Evolutionary conservation across 2,797 vertebrate genomes (phyloP).

Genomic region (Ibycter americanus): DNA sequence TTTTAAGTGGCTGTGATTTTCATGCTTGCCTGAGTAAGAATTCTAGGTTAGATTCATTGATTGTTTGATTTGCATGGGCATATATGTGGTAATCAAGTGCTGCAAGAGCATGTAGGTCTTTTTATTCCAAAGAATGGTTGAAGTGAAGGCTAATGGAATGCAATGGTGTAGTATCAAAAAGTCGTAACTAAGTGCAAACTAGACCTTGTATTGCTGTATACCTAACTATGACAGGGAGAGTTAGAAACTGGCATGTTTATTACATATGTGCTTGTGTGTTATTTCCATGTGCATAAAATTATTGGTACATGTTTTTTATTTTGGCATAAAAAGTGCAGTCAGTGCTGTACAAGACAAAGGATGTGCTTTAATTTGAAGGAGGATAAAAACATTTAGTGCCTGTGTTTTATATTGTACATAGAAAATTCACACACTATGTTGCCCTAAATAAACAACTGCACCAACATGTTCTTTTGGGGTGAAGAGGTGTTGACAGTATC

Average conservation of each 20-base stretch:
- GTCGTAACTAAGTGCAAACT: neutral
- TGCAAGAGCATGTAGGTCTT: neutral
- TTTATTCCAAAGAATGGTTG: neutral
- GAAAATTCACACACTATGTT: neutral
- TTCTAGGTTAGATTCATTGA: neutral
- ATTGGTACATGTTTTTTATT: neutral
- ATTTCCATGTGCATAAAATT: neutral
- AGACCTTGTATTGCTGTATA: neutral
- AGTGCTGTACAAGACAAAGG: neutral
- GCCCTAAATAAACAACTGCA: slow-evolving; percentile 14
- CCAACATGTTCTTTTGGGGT: neutral
- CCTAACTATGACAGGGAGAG: neutral
- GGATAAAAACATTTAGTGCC: neutral
- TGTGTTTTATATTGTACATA: neutral
- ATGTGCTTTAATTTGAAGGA: neutral
- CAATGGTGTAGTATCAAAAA: neutral
- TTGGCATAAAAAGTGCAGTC: neutral
- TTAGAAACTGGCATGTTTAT: neutral
- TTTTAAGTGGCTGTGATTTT: neutral
- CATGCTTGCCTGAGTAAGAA: neutral
- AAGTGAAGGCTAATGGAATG: neutral
- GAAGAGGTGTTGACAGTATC: slow-evolving; percentile 11
- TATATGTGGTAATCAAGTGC: neutral
- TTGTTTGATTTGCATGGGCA: neutral
- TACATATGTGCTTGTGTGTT: neutral